phyloP scores from a whole-genome alignment of 2,888 invertebrate genomes.

The Cecidostiba fungosa region DNA sequence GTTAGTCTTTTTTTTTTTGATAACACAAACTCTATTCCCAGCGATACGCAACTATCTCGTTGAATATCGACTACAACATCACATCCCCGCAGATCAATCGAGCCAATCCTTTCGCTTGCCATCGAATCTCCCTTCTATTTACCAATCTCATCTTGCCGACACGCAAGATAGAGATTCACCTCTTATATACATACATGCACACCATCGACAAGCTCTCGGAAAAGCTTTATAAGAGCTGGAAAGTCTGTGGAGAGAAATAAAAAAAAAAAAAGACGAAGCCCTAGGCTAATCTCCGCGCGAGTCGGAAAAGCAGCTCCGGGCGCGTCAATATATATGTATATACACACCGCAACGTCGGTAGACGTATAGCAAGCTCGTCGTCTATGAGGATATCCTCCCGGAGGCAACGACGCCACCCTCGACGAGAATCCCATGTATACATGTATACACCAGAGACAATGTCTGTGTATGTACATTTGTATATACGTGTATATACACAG shows the following conservation, averaged over 20 bases:
- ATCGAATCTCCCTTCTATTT: constrained; percentile 31
- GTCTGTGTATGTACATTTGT: constrained; percentile 52
- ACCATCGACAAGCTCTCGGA: background rate
- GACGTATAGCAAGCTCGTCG: background rate
- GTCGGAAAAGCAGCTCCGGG: constrained; percentile 36
- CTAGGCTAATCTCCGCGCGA: constrained; percentile 43
- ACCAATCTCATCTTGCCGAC: constrained; percentile 27
- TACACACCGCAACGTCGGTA: constrained; percentile 13
- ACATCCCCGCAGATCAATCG: constrained; percentile 45
- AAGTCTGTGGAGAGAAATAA: constrained; percentile 12
- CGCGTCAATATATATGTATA: constrained; percentile 20
- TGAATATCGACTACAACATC: background rate
- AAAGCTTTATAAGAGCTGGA: constrained; percentile 22
- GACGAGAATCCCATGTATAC: background rate
- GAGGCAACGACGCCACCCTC: constrained; percentile 8
- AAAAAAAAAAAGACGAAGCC: background rate
- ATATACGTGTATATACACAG: background rate
- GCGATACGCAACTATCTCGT: background rate
- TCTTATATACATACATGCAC: background rate
- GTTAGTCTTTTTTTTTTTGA: too few species aligned
- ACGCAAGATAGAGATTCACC: background rate
- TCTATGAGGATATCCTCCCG: background rate
- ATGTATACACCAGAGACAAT: background rate
- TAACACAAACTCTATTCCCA: too few species aligned
- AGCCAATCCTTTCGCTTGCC: constrained; percentile 46